These are phyloP conservation scores for Dasypogon diadema DNA, from an alignment of 2,888 invertebrate genomes.

Conservation along the genomic window DNA sequence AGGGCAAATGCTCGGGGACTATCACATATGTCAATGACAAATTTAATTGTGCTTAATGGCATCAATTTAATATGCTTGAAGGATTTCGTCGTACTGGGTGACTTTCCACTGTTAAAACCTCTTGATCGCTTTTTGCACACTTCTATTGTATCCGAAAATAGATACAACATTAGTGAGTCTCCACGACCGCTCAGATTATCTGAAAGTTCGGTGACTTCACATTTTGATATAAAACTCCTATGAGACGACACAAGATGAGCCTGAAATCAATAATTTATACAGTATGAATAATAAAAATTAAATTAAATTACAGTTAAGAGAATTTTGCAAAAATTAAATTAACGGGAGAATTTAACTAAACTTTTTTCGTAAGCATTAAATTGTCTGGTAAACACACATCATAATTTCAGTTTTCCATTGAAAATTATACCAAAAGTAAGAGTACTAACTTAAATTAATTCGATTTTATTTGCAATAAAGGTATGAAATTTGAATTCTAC, in stretches of 20 bases:
- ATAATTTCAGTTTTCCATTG: too few species aligned
- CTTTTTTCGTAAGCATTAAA: too few species aligned
- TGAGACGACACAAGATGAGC: constrained; percentile 94
- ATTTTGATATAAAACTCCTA: constrained; percentile 86
- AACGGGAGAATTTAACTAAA: too few species aligned
- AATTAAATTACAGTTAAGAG: too few species aligned
- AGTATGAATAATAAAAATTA: too few species aligned
- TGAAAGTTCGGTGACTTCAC: constrained; percentile 89
- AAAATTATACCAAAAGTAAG: too few species aligned
- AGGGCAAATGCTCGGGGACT: constrained; percentile 92
- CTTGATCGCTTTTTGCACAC: constrained; percentile 89
- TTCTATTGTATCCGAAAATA: constrained; percentile 95
- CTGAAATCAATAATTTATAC: constrained; percentile 73
- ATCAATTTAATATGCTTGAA: constrained; percentile 93
- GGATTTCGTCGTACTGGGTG: constrained; percentile 82
- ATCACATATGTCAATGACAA: constrained; percentile 90
- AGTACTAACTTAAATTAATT: too few species aligned
- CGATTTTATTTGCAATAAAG: too few species aligned
- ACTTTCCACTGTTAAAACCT: constrained; percentile 77
- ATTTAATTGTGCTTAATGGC: constrained; percentile 88
- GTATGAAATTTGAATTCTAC: too few species aligned
- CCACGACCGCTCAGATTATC: constrained; percentile 89
- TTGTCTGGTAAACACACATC: too few species aligned
- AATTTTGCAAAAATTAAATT: too few species aligned
- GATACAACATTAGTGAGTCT: constrained; percentile 86